A percentile compares a stretch with the other conserved stretches of the same genome.
phyloP scores from a whole-genome alignment of 2,113 vertebrate species.

The Zingel zingel region DNA sequence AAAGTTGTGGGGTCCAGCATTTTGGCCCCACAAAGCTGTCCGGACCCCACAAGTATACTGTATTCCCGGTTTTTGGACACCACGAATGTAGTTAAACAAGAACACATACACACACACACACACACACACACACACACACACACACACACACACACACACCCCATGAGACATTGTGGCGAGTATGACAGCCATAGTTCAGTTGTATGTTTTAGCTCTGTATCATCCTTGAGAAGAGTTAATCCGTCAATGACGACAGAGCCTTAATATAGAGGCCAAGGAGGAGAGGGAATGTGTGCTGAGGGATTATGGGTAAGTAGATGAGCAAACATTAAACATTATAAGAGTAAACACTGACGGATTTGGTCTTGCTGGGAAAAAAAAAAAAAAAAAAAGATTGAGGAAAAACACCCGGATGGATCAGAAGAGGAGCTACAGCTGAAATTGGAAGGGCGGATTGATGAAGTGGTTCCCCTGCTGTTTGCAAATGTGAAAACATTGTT shows the following conservation, averaged over 20 bases:
- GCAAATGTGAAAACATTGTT: slow-evolving; percentile 64
- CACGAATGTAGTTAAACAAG: no score
- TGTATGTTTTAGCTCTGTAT: slow-evolving; percentile 54
- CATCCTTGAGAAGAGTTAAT: slow-evolving; percentile 64
- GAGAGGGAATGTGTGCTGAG: slow-evolving; percentile 62
- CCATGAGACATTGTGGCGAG: slow-evolving; percentile 25
- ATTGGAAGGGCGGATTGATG: slow-evolving; percentile 30
- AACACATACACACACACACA: not conserved
- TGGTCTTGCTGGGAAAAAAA: not conserved
- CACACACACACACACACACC: slow-evolving; percentile 4
- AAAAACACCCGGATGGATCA: not conserved
- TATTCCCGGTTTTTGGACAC: no score
- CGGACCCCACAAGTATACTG: no score
- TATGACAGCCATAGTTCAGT: slow-evolving; percentile 53
- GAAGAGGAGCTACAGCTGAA: slow-evolving; percentile 5
- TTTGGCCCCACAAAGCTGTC: no score
- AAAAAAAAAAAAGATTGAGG: not conserved
- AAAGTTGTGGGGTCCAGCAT: no score
- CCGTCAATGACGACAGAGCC: slow-evolving; percentile 62
- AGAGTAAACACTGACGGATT: slow-evolving; percentile 70
- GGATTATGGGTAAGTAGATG: slow-evolving; percentile 77
- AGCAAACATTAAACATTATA: slow-evolving; percentile 76
- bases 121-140: not conserved
- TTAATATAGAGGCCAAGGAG: slow-evolving; percentile 67
- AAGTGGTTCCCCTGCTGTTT: slow-evolving; percentile 57